Evolutionary conservation across 2,888 invertebrate genomes (phyloP), one percentile per base, ranked within the genome.

Genomic region (Heteromurus nitidus): DNA sequence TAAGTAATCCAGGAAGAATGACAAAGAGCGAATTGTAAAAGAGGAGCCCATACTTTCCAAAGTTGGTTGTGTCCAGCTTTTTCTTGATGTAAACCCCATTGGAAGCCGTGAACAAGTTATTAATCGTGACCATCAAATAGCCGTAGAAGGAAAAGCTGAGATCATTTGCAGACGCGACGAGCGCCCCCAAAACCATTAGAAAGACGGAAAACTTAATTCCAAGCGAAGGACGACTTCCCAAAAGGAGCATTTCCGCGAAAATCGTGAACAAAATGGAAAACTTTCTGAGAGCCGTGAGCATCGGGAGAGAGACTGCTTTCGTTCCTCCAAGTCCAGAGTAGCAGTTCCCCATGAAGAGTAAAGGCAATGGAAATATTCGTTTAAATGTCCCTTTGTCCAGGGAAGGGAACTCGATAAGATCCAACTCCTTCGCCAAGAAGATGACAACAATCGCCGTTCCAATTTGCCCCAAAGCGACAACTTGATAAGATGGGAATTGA

Each of bases 251-350:
- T 89, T 99, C 99, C 16, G 95, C 92, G 81, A 98, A 91, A 97
- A 99, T 98, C 0, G 99, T 99, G 95, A 99, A 96, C 28, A 99
- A 91, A 87, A 99, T 99, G 72, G 98, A 97, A 90, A 99, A 98
- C 80, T 99, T 92, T 82, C 99, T 91, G 42, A 99, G 91, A 0
- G 97, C 98, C 0, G 98, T 98, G 89, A 99, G 97, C 98, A 99
- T 99, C 0, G 98, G 98, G 83, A 98, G 90, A 89, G 96, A 97
- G 50, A 92, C 88, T 87, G 96, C 95, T 89, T 99, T 95, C 0
- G 99, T 99, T 42, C 98, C 98, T 13, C 98, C 99, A 20, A 99
- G 92, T 1, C 99, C 99, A 85, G 97, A 75, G 24, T 98, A 93
- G 93, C 98, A 94, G 90, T 99, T 99, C 60, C 97, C 96, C 50